Evolutionary conservation across 2,888 invertebrate species (phyloP).

Genomic region (Drosophila borborema): DNA sequence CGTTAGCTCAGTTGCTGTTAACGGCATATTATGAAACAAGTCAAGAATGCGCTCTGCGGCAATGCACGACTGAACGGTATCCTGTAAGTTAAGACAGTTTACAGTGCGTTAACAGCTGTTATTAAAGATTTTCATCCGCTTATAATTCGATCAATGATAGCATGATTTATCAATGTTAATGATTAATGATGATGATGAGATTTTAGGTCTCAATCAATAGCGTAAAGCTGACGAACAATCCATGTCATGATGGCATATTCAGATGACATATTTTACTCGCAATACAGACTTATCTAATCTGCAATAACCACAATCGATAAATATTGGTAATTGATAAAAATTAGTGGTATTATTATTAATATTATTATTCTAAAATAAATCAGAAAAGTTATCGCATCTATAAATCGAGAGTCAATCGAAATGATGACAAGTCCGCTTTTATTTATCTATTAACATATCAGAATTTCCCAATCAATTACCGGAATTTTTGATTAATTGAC

Average conservation of each 20-base stretch:
- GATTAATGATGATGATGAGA: too few species aligned
- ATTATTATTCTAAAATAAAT: too few species aligned
- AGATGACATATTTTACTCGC: too few species aligned
- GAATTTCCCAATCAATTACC: not conserved
- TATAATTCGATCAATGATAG: not conserved
- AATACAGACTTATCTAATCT: too few species aligned
- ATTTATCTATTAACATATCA: not conserved
- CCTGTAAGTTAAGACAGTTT: not conserved
- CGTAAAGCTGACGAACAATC: too few species aligned
- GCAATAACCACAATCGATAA: too few species aligned
- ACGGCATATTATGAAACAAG: conserved; percentile 58
- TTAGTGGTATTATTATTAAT: too few species aligned
- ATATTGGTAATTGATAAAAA: too few species aligned
- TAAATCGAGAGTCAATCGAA: not conserved
- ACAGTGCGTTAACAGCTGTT: not conserved
- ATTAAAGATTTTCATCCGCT: rapidly evolving
- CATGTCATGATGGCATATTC: too few species aligned
- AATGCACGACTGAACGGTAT: not conserved
- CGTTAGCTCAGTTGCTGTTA: conserved; percentile 62
- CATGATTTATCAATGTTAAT: not conserved
- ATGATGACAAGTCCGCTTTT: not conserved
- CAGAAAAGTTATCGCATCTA: too few species aligned
- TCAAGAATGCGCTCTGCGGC: not conserved
- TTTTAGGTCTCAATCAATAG: too few species aligned
- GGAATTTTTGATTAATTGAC: too few species aligned